Evolutionary conservation across 2,888 invertebrate species (phyloP).

Genomic region (Hyalella azteca): DNA sequence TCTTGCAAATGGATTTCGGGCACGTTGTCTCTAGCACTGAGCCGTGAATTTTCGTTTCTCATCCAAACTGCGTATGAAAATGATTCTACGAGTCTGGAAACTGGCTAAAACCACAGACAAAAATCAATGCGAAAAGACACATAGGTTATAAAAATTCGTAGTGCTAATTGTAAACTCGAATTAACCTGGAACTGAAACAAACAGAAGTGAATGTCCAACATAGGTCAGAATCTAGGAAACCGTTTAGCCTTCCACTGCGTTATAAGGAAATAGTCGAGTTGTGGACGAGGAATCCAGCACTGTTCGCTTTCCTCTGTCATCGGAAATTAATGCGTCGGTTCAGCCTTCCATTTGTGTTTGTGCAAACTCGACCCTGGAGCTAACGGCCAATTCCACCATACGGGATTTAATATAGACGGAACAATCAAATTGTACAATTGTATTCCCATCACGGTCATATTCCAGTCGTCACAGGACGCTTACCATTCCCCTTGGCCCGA

Average conservation of each 20-base stretch:
- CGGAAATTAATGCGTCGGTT: slow-evolving; percentile 11
- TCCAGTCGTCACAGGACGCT: slow-evolving; percentile 30
- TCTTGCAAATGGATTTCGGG: background rate
- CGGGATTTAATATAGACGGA: slow-evolving; percentile 35
- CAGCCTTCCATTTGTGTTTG: slow-evolving; percentile 27
- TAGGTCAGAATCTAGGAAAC: too few relatives aligned
- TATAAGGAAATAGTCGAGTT: too few relatives aligned
- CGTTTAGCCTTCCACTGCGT: too few relatives aligned
- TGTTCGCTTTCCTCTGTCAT: slow-evolving; percentile 15
- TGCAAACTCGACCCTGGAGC: slow-evolving; percentile 27
- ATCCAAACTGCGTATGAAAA: too few relatives aligned
- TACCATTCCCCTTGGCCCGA: slow-evolving; percentile 3
- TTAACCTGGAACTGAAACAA: too few relatives aligned
- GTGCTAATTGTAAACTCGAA: too few relatives aligned
- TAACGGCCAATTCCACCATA: slow-evolving; percentile 25
- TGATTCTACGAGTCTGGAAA: too few relatives aligned
- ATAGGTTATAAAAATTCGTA: too few relatives aligned
- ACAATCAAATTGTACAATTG: slow-evolving; percentile 31
- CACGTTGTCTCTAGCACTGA: background rate
- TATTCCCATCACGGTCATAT: slow-evolving; percentile 36
- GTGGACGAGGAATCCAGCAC: background rate
- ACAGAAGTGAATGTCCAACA: too few relatives aligned
- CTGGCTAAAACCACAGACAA: too few relatives aligned
- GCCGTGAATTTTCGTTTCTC: too few relatives aligned
- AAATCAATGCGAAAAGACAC: too few relatives aligned